Evolutionary conservation across 1,140 invertebrate genomes (phyloP), one percentile per base, ranked within the genome.

Genomic region (Diabrotica virgifera): DNA sequence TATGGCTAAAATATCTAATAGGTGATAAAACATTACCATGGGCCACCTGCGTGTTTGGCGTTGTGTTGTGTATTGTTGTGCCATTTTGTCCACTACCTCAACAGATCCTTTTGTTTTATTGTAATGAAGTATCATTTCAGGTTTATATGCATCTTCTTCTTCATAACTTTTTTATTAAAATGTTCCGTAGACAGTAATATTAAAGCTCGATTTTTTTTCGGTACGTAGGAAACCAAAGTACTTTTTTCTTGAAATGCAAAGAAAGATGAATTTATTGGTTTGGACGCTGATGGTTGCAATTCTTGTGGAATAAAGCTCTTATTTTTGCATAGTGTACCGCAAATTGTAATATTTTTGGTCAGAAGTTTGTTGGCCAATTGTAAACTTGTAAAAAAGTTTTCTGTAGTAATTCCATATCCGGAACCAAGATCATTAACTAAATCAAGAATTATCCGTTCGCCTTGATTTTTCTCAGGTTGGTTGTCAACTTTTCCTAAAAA

Each of bases 321-420:
- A 53, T 53, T 53, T 55, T 53, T 53, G 7, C 52, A 12, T 12
- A 53, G 52, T 53, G 40, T 46, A 46, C 40, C 40, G 11, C 40
- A 46, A 46, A 46, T 8, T 46, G 40, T 46, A 46, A 46, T 46
- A 46, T 6, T 46, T 46, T 46, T 46, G 11, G 6, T 8, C 40
- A 6, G 11, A 6, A 46, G 40, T 46, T 46, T 46, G 40, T 46
- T 11, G 6, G 40, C 11, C 40, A 46, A 6, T 46, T 46, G 40
- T 8, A 46, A 0, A 46, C 40, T 46, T 6, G 40, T 2, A 46
- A 46, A 8, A 46, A 46, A 46, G 40, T 11, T 46, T 7, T 46
- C 40, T 6, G 40, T 8, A 11, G 40, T 46, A 46, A 46, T 46
- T 8, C 40, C 40, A 46, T 46, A 46, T 46, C 40, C 40, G 11